Percentiles rank a stretch among this genome's conserved stretches.
Evolutionary conservation across 2,888 invertebrate species (phyloP).

Genomic region (Hemaris fuciformis): DNA sequence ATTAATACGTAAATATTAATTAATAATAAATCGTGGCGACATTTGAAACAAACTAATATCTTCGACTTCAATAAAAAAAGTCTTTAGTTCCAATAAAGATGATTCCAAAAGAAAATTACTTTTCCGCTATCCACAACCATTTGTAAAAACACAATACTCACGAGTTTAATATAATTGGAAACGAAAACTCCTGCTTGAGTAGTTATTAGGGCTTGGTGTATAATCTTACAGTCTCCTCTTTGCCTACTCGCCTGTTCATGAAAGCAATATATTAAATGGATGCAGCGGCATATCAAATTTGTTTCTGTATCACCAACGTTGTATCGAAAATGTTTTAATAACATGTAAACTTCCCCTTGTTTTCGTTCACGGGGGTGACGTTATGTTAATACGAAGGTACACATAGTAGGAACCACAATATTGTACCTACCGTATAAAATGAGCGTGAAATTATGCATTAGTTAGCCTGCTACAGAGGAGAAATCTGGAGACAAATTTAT

Average conservation of each 20-base stretch:
- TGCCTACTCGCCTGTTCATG: neutral
- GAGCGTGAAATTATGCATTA: neutral
- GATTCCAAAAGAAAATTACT: no score
- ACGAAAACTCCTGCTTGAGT: no score
- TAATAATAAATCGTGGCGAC: no score
- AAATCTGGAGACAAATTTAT: neutral
- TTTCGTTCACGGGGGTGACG: neutral
- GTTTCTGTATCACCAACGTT: neutral
- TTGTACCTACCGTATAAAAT: neutral
- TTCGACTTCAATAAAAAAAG: no score
- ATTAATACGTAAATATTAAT: no score
- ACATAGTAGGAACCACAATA: neutral
- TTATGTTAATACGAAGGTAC: neutral
- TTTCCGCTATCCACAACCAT: no score
- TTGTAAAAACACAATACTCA: no score
- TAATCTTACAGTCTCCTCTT: neutral
- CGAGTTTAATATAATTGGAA: no score
- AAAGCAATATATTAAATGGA: neutral
- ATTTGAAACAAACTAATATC: no score
- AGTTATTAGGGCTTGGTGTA: no score
- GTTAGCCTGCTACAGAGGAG: neutral
- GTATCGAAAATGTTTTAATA: conserved; percentile 10
- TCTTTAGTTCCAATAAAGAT: no score
- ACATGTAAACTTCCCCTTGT: conserved; percentile 8
- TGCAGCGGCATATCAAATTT: conserved; percentile 2